Base-by-base conservation (phyloP, 1,140 invertebrate species). In the Aphidius ervi region DNA sequence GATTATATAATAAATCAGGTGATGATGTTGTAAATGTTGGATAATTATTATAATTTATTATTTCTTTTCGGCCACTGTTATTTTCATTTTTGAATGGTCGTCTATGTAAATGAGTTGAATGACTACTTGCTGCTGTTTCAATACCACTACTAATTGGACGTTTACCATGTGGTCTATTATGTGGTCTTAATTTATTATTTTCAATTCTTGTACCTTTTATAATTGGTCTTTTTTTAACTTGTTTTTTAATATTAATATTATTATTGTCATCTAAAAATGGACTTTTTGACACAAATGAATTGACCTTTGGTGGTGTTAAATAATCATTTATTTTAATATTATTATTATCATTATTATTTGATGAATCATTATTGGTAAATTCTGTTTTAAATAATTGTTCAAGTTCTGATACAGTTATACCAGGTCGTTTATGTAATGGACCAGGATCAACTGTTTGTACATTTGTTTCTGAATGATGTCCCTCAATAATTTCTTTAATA, bases 381-480 rank as follows among this genome's bases (percentile, higher is more conserved):
- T 69, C 65, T 6, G 69, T 62, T 61, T 74, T 76, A 7, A 77
- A 59, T n/a, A 77, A 53, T 9, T 78, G 66, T n/a, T 78, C 73
- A 7, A 74, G 46, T 1, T 70, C 72, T 1, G 69, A 66, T 23
- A 74, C 58, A 0, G 74, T 65, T 2, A 70, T 65, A 42, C 74
- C 72, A 5, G 71, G 69, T 54, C 69, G 68, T 16, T 73, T 74
- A 5, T 58, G 50, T 10, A 49, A 31, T 39, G 9, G 60, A 1
- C 46, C 62, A 31, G 63, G 46, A 6, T 76, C 70, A 0, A 68
- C 62, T 0, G 74, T 69, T 6, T 65, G 66, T n/a, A 73, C 8
- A 20, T 75, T 77, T 16, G 71, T 71, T 45, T 78, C 76, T 10
- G 76, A 78, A 5, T 74, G 70, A 59, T 79, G 71, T 5, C 67